Conservation (phyloP, 2,797 vertebrate genomes). For the Anabacerthia variegaticeps region DNA sequence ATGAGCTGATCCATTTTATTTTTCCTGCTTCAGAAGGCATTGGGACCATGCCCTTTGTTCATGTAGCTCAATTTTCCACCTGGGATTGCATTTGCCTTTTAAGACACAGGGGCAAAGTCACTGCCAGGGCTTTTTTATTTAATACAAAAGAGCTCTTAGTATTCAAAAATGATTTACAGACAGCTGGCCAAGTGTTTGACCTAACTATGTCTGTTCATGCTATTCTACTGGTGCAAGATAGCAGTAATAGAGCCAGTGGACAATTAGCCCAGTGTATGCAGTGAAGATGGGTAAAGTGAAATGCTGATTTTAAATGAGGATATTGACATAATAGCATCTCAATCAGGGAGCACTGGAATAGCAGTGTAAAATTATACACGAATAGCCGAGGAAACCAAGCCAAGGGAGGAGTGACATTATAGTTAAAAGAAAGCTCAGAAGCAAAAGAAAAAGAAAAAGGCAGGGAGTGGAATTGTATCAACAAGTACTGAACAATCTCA, state of each 20-base stretch:
- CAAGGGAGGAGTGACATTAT: conserved; percentile 4
- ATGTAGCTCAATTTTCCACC: conserved; percentile 1
- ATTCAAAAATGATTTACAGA: conserved; percentile 59
- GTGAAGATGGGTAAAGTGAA: conserved; percentile 52
- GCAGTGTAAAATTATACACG: conserved; percentile 28
- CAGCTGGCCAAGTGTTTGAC: conserved; percentile 66
- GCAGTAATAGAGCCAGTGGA: conserved; percentile 53
- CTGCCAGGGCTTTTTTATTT: conserved; percentile 49
- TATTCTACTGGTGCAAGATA: conserved; percentile 27
- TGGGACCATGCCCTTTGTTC: conserved; percentile 24
- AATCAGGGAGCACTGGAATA: conserved; percentile 46
- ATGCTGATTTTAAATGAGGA: conserved; percentile 61
- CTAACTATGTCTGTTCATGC: not conserved
- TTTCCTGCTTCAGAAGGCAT: conserved; percentile 10
- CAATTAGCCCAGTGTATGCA: conserved; percentile 45
- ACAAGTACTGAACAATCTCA: not conserved
- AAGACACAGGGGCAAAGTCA: conserved; percentile 58
- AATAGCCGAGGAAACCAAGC: conserved; percentile 26
- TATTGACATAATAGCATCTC: conserved; percentile 65
- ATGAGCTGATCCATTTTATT: conserved; percentile 27
- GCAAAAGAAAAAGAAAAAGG: not conserved
- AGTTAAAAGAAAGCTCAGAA: conserved; percentile 33
- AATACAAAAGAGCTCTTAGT: conserved; percentile 56
- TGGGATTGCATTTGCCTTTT: conserved; percentile 52
- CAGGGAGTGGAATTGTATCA: not conserved